phyloP scores from a whole-genome alignment of 2,888 invertebrate species.

The Crepidodera aurea region DNA sequence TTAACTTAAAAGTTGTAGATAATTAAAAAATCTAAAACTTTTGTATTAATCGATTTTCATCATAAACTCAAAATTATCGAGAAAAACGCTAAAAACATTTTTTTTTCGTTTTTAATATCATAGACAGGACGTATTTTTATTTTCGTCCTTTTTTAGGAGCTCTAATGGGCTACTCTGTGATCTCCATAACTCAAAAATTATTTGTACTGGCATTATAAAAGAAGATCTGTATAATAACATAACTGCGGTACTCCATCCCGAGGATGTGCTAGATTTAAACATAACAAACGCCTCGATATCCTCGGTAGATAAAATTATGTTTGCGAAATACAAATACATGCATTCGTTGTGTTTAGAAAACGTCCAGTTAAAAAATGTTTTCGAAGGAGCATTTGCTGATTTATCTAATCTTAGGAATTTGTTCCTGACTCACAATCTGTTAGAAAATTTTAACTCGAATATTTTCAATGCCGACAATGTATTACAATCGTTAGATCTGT shows the following conservation, averaged over 20 bases:
- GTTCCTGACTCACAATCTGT: slow-evolving; percentile 33
- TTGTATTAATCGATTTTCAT: too few species aligned
- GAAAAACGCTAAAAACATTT: too few species aligned
- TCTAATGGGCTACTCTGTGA: not conserved
- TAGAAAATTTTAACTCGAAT: slow-evolving; percentile 32
- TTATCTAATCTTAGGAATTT: slow-evolving; percentile 29
- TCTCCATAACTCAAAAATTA: slow-evolving; percentile 27
- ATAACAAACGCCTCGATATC: slow-evolving; percentile 34
- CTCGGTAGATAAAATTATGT: slow-evolving; percentile 25
- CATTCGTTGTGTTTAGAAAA: slow-evolving; percentile 35
- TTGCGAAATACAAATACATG: slow-evolving; percentile 36
- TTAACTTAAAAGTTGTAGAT: too few species aligned
- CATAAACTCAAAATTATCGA: too few species aligned
- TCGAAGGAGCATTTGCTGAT: slow-evolving; percentile 32
- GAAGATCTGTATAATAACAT: slow-evolving; percentile 27
- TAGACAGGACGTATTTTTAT: too few species aligned
- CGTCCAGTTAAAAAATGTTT: slow-evolving; percentile 29
- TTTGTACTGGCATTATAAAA: slow-evolving; percentile 26
- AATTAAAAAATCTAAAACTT: too few species aligned
- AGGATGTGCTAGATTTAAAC: slow-evolving; percentile 32
- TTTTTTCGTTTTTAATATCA: too few species aligned
- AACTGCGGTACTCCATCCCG: slow-evolving; percentile 28
- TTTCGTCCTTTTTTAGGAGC: not conserved
- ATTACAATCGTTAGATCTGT: slow-evolving; percentile 37
- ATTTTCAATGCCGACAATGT: slow-evolving; percentile 27